phyloP scores from a whole-genome alignment of 2,888 invertebrate genomes.

The Scaptomyza parva region DNA sequence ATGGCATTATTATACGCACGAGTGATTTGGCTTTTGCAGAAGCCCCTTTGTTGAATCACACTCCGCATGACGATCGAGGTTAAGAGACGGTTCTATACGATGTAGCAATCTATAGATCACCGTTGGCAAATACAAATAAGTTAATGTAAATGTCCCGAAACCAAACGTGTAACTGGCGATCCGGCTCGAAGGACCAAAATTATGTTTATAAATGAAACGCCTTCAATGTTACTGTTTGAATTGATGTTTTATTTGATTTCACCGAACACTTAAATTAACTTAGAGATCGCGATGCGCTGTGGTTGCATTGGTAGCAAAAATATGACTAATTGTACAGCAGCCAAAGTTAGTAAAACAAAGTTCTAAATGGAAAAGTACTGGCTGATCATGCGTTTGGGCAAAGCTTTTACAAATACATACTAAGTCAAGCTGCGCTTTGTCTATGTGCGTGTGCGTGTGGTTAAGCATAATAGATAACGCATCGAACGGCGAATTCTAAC shows the following conservation, averaged over 20 bases:
- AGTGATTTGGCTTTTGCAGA: not conserved
- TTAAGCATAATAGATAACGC: no score
- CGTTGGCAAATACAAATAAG: no score
- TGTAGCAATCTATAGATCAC: not conserved
- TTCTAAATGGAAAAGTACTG: no score
- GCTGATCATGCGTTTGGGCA: no score
- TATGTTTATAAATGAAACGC: not conserved
- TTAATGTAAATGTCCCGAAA: not conserved
- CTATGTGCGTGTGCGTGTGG: no score
- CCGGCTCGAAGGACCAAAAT: conserved; percentile 1
- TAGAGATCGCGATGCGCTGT: not conserved
- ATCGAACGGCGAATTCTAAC: no score
- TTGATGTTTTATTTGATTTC: not conserved
- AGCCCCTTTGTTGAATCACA: not conserved
- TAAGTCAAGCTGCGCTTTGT: no score
- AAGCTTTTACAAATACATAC: no score
- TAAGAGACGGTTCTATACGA: not conserved
- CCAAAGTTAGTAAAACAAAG: no score
- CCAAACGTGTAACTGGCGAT: not conserved
- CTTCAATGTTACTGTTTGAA: not conserved
- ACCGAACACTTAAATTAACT: not conserved
- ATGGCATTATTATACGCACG: not conserved
- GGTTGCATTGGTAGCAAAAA: not conserved
- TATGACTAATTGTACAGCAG: no score
- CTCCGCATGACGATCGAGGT: not conserved